Base-by-base conservation (phyloP, 1,140 invertebrate species). In the Drosophila orena region DNA sequence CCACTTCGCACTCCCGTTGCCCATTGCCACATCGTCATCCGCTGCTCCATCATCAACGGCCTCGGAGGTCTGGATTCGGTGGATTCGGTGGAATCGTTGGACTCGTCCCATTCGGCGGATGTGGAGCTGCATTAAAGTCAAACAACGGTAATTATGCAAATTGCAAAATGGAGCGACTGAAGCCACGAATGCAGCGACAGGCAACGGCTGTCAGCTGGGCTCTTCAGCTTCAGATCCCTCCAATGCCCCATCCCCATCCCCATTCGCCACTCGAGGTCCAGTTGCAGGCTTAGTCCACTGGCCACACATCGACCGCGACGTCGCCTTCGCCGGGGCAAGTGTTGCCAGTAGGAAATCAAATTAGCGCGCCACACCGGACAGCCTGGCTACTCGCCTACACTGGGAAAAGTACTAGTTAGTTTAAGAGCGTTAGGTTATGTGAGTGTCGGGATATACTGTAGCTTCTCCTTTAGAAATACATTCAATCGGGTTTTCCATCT, bases 131-230 rank as follows among this genome's bases (percentile, higher is more conserved):
- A 88, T 88, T 88, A 79, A 89, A 83, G 75, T 88, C 79, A 75
- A 86, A 88, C 84, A 88, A 88, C 84, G 84, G 84, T 88, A 89
- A 88, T 88, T 88, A 88, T 88, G 84, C 84, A 88, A 88, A 88
- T 88, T 88, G 84, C 84, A 88, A 89, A 76, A 88, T 86, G 79
- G 79, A 83, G 83, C 81, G 59, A 71, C 50, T 60, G 49, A 50
- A 64, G 47, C 64, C 79, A 84, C 81, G 59, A 71, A 46, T 60
- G 49, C 58, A 64, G 47, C 64, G 66, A 70, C 66, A 56, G 66
- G 35, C 78, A 56, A 49, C 68, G 60, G 46, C 65, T 61, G 76
- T 78, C 78, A 77, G 30, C 58, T 57, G 60, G 58, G 42, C 38
- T 38, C 35, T 38, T 55, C 43, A 57, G 54, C 64, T 37, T 22